These are phyloP conservation scores for Gouania willdenowi DNA, from an alignment of 2,797 vertebrate genomes.

Conservation along the genomic window DNA sequence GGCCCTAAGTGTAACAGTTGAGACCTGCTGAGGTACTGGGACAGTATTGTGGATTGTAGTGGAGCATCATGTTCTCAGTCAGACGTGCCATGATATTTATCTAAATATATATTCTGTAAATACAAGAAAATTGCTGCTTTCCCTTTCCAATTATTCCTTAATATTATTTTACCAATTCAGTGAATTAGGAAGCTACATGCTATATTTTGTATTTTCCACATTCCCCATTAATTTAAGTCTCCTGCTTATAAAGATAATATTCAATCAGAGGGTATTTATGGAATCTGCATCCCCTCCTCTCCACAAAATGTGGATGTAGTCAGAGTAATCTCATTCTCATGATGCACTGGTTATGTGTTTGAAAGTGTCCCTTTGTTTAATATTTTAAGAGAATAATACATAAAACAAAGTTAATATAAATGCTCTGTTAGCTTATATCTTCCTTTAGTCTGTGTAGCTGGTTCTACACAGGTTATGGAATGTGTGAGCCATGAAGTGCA, in stretches of 20 bases:
- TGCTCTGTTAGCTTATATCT: constrained; percentile 18
- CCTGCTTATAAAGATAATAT: constrained; percentile 30
- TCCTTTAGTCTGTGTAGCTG: constrained; percentile 37
- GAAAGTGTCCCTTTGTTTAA: constrained; percentile 31
- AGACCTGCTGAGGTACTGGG: constrained; percentile 68
- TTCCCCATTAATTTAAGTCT: constrained; percentile 58
- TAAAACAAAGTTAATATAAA: constrained; percentile 47
- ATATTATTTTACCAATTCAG: constrained; percentile 16
- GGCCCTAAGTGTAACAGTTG: constrained; percentile 38
- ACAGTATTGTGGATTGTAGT: constrained; percentile 72
- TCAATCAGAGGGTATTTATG: constrained; percentile 42
- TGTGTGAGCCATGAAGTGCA: constrained; percentile 18
- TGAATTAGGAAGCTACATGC: constrained; percentile 57
- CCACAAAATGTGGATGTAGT: constrained; percentile 34
- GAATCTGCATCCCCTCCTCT: constrained; percentile 28
- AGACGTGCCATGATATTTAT: constrained; percentile 67
- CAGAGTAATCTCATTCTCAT: constrained; percentile 49
- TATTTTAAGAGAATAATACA: constrained; percentile 53
- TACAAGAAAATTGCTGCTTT: constrained; percentile 72
- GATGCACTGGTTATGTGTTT: constrained; percentile 39
- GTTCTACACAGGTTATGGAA: constrained; percentile 29
- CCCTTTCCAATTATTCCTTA: constrained; percentile 7
- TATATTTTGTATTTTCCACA: constrained; percentile 64
- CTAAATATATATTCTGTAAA: constrained; percentile 35
- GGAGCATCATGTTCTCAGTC: constrained; percentile 58